Base-by-base conservation (phyloP, 2,797 vertebrate genomes). In the Bucorvus abyssinicus region DNA sequence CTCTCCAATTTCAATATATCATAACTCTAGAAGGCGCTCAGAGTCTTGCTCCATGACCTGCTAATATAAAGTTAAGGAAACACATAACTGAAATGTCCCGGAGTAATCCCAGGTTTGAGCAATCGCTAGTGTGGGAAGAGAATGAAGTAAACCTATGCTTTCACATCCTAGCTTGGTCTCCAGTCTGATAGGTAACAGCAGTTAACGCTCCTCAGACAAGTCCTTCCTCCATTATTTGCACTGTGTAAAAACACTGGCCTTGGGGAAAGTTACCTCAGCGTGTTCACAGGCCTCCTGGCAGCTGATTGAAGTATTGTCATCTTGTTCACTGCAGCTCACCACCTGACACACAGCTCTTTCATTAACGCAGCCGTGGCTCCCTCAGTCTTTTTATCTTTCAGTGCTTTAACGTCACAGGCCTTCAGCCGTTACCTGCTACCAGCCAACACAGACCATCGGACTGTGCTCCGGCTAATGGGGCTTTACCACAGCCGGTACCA, bases 21-120 rank as follows among this genome's bases (percentile, higher is more conserved):
- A 0, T 7, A 74, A 42, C 60, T 64, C 32, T 34, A 50, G 23
- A 57, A 78, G 40, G 19, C 78, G 61, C 34, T 85, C 75, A 36
- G 44, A 52, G 32, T 56, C 75, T 42, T 52, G 10, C 38, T 30
- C 23, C 13, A 4, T 10, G 14, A 56, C 11, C 36, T 53, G 16
- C 17, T 34, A 78, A 57, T 20, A 78, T 9, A 27, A 73, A 57
- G 14, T 56, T 81, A 42, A 49, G 70, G 38, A 65, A 91, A 78
- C 4, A 40, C 17, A 50, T 24, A 64, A 67, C 0, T n/a, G 9
- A 55, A 34, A n/a, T 0, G 0, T 15, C 10, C 22, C 26, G n/a
- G 40, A 78, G 22, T 9, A 67, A 47, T 26, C 49, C 34, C 45
- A 56, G 8, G 22, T 80, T 77, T 64, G 19, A 78, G n/a, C 40